Percentiles rank a stretch among this genome's conserved stretches.
Conservation (phyloP, 2,888 invertebrate species). For the Eupsilia transversa region DNA sequence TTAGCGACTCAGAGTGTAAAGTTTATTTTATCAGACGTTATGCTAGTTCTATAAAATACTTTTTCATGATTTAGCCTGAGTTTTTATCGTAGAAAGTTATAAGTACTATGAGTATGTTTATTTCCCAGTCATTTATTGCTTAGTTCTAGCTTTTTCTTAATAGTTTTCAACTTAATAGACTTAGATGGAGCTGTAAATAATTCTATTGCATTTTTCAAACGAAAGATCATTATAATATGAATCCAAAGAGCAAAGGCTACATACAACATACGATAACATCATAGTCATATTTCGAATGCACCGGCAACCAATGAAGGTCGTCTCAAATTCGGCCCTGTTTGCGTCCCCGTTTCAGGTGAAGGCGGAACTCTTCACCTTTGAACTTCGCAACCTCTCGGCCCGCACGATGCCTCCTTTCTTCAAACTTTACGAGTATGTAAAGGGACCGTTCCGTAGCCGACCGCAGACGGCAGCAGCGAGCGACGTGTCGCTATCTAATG, state of each 20-base stretch:
- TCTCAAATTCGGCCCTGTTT: constrained; percentile 58
- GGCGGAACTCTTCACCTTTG: constrained; percentile 73
- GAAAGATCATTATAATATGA: neutral
- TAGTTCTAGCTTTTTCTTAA: neutral
- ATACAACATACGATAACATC: neutral
- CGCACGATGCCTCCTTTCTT: constrained; percentile 63
- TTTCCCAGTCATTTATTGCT: neutral
- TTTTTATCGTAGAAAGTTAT: neutral
- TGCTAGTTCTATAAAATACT: constrained; percentile 47
- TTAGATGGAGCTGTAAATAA: neutral
- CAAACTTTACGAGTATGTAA: constrained; percentile 69
- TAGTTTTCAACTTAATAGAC: neutral
- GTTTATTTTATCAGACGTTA: constrained; percentile 46
- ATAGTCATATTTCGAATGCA: constrained; percentile 12
- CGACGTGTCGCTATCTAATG: too few species aligned
- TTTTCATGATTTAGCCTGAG: constrained; percentile 19
- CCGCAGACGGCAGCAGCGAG: too few species aligned
- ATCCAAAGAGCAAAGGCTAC: neutral
- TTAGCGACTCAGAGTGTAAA: constrained; percentile 34
- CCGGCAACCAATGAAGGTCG: neutral
- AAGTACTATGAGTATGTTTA: neutral
- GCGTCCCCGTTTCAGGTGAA: constrained; percentile 63
- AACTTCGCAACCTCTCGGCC: constrained; percentile 73
- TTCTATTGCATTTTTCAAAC: neutral
- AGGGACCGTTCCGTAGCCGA: too few species aligned